Evolutionary conservation across 1,140 invertebrate genomes (phyloP).

Genomic region (Elymnias hypermnestra): DNA sequence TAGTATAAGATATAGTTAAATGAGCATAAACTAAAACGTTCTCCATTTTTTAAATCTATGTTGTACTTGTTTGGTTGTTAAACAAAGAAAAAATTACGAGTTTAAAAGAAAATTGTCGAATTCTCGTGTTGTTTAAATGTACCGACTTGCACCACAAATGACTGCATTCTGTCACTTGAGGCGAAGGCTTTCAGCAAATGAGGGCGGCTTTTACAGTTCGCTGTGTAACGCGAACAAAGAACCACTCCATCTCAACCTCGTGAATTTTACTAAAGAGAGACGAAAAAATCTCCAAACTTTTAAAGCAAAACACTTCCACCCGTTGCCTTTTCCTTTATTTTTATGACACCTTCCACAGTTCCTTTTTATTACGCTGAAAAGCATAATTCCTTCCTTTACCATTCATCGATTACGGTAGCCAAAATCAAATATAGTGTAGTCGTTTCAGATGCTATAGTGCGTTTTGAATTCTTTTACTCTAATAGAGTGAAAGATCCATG

Average conservation of each 20-base stretch:
- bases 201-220: constrained; percentile 6
- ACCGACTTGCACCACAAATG: background rate
- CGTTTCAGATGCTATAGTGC: too few relatives aligned
- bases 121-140: background rate
- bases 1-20: too few relatives aligned
- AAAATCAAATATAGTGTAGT: too few relatives aligned
- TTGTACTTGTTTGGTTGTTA: too few relatives aligned
- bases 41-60: too few relatives aligned
- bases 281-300: background rate
- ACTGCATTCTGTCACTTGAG: constrained; percentile 7
- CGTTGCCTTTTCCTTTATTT: background rate
- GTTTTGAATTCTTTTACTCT: too few relatives aligned
- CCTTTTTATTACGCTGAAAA: too few relatives aligned
- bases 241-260: background rate
- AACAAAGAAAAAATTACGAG: too few relatives aligned
- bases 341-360: background rate
- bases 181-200: constrained; percentile 8
- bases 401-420: too few relatives aligned
- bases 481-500: too few relatives aligned
- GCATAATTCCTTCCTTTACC: too few relatives aligned
- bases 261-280: background rate
- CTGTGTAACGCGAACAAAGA: constrained; percentile 7
- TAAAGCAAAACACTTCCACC: background rate
- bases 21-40: too few relatives aligned
- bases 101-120: background rate